Conservation (phyloP, 2,888 invertebrate species). For the Silvanus unidentatus region DNA sequence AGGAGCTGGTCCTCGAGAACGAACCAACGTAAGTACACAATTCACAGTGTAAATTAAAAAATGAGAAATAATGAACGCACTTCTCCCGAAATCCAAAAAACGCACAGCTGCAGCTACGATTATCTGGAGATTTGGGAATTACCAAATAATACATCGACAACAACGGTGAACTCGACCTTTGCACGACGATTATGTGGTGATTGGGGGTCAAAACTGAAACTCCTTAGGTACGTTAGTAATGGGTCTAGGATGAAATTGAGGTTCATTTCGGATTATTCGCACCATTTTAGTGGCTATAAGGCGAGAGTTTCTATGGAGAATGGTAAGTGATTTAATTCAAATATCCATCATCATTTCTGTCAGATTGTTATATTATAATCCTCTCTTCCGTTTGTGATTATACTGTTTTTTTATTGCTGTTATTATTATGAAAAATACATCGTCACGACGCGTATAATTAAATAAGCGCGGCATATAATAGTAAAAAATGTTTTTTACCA, state of each 20-base stretch:
- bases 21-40: constrained; percentile 65
- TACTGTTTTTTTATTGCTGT: too few species aligned
- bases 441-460: too few species aligned
- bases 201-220: constrained; percentile 72
- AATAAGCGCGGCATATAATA: too few species aligned
- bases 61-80: too few species aligned
- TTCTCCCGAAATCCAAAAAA: neutral
- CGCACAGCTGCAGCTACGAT: constrained; percentile 71
- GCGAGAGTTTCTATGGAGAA: constrained; percentile 67
- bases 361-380: neutral
- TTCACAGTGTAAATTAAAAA: too few species aligned
- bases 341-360: constrained; percentile 3
- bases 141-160: constrained; percentile 23
- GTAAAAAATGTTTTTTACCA: too few species aligned
- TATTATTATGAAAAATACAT: too few species aligned
- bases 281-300: constrained; percentile 69
- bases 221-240: constrained; percentile 60
- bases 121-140: constrained; percentile 62
- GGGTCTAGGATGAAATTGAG: constrained; percentile 59
- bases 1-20: constrained; percentile 69
- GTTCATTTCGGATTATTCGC: constrained; percentile 72
- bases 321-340: constrained; percentile 52
- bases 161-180: constrained; percentile 31
- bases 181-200: constrained; percentile 63
- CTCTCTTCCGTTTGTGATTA: too few species aligned